These are phyloP conservation scores for Agrilus cyanescens DNA, from an alignment of 2,888 invertebrate species.

Conservation along the genomic window DNA sequence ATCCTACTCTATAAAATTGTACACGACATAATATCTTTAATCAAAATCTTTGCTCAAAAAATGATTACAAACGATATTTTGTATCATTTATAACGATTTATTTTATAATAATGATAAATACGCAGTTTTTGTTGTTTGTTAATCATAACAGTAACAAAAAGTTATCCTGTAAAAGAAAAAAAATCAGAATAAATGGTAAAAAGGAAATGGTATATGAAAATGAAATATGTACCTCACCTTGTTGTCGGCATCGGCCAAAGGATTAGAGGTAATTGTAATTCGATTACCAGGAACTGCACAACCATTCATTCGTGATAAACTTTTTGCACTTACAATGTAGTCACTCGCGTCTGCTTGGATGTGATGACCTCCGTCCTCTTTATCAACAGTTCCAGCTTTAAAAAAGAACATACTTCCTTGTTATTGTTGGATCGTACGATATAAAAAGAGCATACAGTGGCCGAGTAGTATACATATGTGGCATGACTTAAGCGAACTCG, in stretches of 20 bases:
- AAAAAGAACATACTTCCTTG: constrained; percentile 1
- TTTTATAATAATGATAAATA: too few species aligned
- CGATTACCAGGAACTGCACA: constrained; percentile 28
- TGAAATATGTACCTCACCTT: constrained; percentile 45
- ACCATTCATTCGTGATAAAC: constrained; percentile 29
- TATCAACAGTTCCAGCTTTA: constrained; percentile 17
- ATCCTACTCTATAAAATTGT: too few species aligned
- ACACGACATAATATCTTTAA: too few species aligned
- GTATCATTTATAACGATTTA: too few species aligned
- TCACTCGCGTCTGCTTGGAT: constrained; percentile 33
- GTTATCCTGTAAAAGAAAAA: too few species aligned
- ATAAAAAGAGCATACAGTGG: neutral
- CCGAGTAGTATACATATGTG: too few species aligned
- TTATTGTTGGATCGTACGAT: neutral
- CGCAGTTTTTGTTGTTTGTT: too few species aligned
- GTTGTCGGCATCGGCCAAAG: constrained; percentile 53
- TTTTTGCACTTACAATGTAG: constrained; percentile 30
- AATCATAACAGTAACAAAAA: too few species aligned
- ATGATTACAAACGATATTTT: too few species aligned
- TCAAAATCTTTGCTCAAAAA: too few species aligned
- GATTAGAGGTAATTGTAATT: constrained; percentile 67
- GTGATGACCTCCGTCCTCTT: constrained; percentile 30
- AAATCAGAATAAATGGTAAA: too few species aligned
- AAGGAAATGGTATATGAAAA: constrained; percentile 3
- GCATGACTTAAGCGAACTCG: too few species aligned